A percentile compares a stretch with the other conserved stretches of the same genome.
Evolutionary conservation across 2,113 vertebrate genomes (phyloP).

Genomic region (Peromyscus californicus): DNA sequence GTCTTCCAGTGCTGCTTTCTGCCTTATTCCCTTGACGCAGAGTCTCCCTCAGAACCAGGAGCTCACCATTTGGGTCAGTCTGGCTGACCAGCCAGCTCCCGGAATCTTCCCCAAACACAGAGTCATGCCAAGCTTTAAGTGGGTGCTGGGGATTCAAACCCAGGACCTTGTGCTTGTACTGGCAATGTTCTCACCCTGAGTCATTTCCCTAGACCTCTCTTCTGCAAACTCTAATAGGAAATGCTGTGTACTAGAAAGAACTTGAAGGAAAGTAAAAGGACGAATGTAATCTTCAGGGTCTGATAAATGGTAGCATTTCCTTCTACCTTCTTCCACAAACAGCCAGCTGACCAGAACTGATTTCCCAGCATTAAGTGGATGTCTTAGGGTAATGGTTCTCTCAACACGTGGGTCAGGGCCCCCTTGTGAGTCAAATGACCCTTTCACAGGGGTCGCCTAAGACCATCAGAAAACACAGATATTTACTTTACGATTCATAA

Average conservation of each 20-base stretch:
- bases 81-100: neutral
- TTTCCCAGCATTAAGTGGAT: neutral
- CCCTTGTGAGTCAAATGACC: neutral
- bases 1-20: neutral
- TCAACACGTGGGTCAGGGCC: neutral
- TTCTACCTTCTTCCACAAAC: neutral
- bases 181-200: neutral
- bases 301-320: neutral
- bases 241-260: neutral
- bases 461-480: neutral
- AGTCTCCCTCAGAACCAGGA: neutral
- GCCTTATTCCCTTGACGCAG: neutral
- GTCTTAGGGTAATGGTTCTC: neutral
- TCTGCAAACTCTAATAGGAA: neutral
- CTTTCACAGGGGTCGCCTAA: neutral
- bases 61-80: neutral
- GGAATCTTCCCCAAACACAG: neutral
- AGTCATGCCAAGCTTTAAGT: neutral
- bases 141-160: neutral
- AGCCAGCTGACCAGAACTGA: too few relatives aligned
- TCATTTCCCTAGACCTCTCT: neutral
- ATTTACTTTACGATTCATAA: neutral
- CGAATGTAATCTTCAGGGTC: neutral
- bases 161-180: neutral
- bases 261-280: neutral